phyloP scores from a whole-genome alignment of 2,797 vertebrate genomes.

The Buceros bicornis region DNA sequence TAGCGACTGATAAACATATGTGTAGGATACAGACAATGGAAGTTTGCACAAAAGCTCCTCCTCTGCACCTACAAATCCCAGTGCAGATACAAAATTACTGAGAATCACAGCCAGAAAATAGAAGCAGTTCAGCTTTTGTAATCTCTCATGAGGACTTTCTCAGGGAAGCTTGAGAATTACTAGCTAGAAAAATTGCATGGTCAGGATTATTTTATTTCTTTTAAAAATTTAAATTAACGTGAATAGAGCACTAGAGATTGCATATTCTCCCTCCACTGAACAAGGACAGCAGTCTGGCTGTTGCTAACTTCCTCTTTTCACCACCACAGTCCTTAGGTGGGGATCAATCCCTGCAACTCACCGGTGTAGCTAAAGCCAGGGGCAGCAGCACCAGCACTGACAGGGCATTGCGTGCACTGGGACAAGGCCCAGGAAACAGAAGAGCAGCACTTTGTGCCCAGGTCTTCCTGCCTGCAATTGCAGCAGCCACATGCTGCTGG shows the following conservation, averaged over 20 bases:
- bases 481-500: not conserved
- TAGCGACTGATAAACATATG: not conserved
- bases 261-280: not conserved
- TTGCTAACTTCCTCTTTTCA: not conserved
- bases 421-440: not conserved
- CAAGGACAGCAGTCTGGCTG: not conserved
- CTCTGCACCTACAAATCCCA: constrained; percentile 24
- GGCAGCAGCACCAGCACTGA: not conserved
- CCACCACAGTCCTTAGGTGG: fast-evolving
- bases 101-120: not conserved
- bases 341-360: not conserved
- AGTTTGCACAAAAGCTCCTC: constrained; percentile 34
- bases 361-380: not conserved
- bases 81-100: not conserved
- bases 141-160: constrained; percentile 6
- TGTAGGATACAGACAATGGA: constrained; percentile 26
- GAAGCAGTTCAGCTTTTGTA: constrained; percentile 13
- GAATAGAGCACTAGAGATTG: not conserved
- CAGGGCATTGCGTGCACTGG: not conserved
- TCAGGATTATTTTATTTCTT: constrained; percentile 47
- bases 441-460: not conserved
- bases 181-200: not conserved
- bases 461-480: not conserved
- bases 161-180: not conserved
- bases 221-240: constrained; percentile 2